Conservation (phyloP, 2,888 invertebrate species). For the Megalurothrips usitatus region DNA sequence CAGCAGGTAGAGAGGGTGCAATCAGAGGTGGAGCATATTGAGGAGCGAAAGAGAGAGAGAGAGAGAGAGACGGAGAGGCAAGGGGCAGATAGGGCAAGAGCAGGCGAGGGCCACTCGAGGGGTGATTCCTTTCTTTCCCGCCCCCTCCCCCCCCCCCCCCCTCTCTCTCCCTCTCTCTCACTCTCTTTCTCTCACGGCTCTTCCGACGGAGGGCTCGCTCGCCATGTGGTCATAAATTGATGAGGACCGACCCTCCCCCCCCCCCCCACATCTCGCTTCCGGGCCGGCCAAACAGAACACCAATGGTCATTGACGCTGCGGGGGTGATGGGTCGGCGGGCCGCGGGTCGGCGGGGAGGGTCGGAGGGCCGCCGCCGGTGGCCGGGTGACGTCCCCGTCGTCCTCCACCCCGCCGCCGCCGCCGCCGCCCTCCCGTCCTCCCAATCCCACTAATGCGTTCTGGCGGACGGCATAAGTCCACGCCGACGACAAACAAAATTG, state of each 20-base stretch:
- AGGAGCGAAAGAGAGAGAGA: too few species aligned
- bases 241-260: not conserved
- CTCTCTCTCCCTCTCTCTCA: not conserved
- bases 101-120: too few species aligned
- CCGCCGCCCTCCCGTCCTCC: not conserved
- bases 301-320: slow-evolving; percentile 16
- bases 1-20: too few species aligned
- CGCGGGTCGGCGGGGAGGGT: not conserved
- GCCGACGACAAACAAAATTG: slow-evolving; percentile 18
- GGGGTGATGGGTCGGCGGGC: not conserved
- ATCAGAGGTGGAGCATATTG: too few species aligned
- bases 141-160: not conserved
- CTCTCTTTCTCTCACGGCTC: not conserved
- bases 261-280: not conserved
- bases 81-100: too few species aligned
- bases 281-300: not conserved
- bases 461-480: slow-evolving; percentile 15
- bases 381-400: not conserved
- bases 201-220: not conserved
- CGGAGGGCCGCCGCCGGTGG: not conserved
- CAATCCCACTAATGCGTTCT: slow-evolving; percentile 11
- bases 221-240: slow-evolving; percentile 10
- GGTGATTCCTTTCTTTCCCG: not conserved
- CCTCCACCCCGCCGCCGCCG: not conserved
- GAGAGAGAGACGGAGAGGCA: too few species aligned